Evolutionary conservation across 2,797 vertebrate genomes (phyloP), one percentile per base, ranked within the genome.

Genomic region (Xerus rutilus): DNA sequence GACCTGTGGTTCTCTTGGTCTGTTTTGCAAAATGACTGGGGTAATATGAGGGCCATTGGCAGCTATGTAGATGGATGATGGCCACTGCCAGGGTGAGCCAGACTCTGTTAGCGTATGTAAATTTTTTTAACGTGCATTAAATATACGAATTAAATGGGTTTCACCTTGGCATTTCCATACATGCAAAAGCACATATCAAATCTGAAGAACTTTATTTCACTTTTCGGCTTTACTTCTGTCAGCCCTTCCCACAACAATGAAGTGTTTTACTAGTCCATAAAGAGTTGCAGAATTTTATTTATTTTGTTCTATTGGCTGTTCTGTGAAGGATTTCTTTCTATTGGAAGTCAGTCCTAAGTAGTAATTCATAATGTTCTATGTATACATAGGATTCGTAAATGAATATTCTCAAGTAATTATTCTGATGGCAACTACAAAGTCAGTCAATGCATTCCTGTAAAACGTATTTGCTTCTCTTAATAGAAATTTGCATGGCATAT

Each of bases 361-460:
- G n/a, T 62, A 94, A 93, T 95, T 96, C 32, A 73, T 62, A 93
- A 47, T 2, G 91, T 88, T 30, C 25, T 89, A 30, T 77, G 70
- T 82, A 70, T 70, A 62, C 8, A 17, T 52, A 90, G 23, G 17
- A 76, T 81, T 93, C 45, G 18, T 49, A 85, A 96, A 64, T 82
- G 70, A 93, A 81, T 77, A 54, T 69, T 87, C 23, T 86, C 49
- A 88, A 28, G 15, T 32, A 73, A 59, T 89, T 89, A 87, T 96
- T 93, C 83, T 93, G 28, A 43, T 30, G 10, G 45, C 25, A 7
- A 81, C 49, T 65, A 76, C 7, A 72, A 25, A 65, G 5, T 89
- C 59, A 10, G 18, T 62, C 43, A 87, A 64, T 59, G n/a, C 15
- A 83, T 77, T 85, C 3, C 13, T 49, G 9, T 76, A 57, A 95